These are phyloP conservation scores for Boloria selene DNA, from an alignment of 2,888 invertebrate species.

Conservation along the genomic window DNA sequence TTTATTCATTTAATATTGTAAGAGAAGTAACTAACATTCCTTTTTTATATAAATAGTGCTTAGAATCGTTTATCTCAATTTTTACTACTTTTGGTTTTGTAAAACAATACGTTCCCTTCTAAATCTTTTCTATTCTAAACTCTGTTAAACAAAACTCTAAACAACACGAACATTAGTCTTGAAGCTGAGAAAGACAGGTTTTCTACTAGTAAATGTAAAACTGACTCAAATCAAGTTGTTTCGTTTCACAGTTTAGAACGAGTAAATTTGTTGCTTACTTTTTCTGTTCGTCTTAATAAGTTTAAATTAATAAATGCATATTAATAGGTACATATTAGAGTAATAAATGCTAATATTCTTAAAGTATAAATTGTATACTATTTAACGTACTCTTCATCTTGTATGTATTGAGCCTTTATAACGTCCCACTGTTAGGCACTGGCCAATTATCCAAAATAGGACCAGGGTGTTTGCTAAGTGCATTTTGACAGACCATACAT, in stretches of 20 bases:
- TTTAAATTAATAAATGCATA: background rate
- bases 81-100: too few species aligned
- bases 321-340: background rate
- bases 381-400: background rate
- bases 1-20: too few species aligned
- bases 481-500: too few species aligned
- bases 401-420: too few species aligned
- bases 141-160: background rate
- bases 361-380: background rate
- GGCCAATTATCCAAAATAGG: too few species aligned
- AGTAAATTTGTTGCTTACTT: slow-evolving; percentile 4
- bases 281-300: background rate
- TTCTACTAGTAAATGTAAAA: slow-evolving; percentile 63
- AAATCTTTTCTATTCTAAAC: slow-evolving; percentile 1
- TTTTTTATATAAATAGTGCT: too few species aligned
- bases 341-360: background rate
- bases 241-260: slow-evolving; percentile 40
- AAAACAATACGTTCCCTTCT: background rate
- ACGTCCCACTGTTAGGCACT: too few species aligned
- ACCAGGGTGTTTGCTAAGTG: too few species aligned
- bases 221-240: slow-evolving; percentile 48
- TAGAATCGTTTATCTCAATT: too few species aligned
- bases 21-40: too few species aligned
- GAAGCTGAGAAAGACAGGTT: slow-evolving; percentile 51
- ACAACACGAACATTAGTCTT: slow-evolving; percentile 20